Percentiles rank a stretch among this genome's conserved stretches.
Conservation (phyloP, 2,888 invertebrate genomes). For the Sphaeridia pumilis region DNA sequence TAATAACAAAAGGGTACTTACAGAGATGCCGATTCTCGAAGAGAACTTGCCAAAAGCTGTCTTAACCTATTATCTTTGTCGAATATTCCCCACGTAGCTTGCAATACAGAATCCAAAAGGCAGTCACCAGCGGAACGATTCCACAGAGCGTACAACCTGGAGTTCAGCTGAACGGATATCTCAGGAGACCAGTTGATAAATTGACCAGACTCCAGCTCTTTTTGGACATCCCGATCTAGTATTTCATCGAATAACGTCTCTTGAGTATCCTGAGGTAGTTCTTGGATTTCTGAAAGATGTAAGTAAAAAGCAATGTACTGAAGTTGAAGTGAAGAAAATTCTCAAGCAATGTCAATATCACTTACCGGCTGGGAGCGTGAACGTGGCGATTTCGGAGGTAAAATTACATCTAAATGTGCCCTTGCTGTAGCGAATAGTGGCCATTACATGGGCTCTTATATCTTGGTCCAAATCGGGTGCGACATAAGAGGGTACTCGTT, state of each 20-base stretch:
- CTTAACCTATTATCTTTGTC: constrained; percentile 81
- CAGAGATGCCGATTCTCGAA: constrained; percentile 70
- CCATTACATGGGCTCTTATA: constrained; percentile 75
- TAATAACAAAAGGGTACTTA: constrained; percentile 41
- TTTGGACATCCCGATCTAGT: constrained; percentile 85
- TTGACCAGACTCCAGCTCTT: constrained; percentile 64
- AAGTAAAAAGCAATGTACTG: background rate
- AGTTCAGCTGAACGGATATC: constrained; percentile 63
- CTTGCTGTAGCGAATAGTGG: constrained; percentile 69
- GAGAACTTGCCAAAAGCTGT: constrained; percentile 70
- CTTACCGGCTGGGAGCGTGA: constrained; percentile 79
- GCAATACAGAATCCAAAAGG: constrained; percentile 73
- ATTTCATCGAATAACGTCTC: constrained; percentile 86
- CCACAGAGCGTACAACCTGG: constrained; percentile 84
- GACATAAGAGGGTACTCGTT: constrained; percentile 87
- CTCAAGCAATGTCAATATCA: no score
- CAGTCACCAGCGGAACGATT: constrained; percentile 95
- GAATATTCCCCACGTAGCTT: constrained; percentile 88
- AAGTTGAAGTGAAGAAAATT: no score
- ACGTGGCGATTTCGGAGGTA: constrained; percentile 80
- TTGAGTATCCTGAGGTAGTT: constrained; percentile 77
- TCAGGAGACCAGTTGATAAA: constrained; percentile 90
- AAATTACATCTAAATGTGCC: constrained; percentile 77
- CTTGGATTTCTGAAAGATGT: constrained; percentile 62
- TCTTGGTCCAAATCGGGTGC: constrained; percentile 85